A percentile compares a stretch with the other conserved stretches of the same genome.
Conservation (phyloP, 2,113 vertebrate genomes). For the Globicephala melas region DNA sequence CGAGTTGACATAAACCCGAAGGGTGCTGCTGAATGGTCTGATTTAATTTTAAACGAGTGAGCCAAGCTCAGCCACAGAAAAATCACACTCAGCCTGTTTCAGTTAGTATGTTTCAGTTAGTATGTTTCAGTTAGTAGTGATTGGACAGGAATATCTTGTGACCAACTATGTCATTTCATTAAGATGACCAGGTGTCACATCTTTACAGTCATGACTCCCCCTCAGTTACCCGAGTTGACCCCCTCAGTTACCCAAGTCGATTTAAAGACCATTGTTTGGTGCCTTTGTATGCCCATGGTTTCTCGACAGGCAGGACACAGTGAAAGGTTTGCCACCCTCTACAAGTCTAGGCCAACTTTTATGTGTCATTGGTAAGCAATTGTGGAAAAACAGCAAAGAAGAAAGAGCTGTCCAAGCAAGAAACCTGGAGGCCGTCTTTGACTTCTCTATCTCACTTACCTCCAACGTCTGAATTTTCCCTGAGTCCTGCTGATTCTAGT, state of each 20-base stretch:
- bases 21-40: not conserved
- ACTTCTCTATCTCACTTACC: not conserved
- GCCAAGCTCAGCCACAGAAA: not conserved
- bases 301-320: not conserved
- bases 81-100: constrained; percentile 10
- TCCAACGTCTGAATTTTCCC: not conserved
- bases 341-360: not conserved
- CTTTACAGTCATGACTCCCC: not conserved
- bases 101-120: not conserved
- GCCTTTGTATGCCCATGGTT: not conserved
- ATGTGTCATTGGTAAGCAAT: not conserved
- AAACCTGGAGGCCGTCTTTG: not conserved
- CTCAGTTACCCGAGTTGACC: not conserved
- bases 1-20: not conserved
- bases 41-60: constrained; percentile 17
- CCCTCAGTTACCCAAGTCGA: not conserved
- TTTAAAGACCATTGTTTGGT: not conserved
- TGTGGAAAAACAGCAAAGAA: constrained; percentile 16
- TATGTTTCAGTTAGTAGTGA: not conserved
- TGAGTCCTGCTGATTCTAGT: not conserved
- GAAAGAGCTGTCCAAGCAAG: not conserved
- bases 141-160: not conserved
- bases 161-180: not conserved
- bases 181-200: not conserved
- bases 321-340: not conserved